Base-by-base conservation (phyloP, 2,888 invertebrate species). In the Salticus scenicus region DNA sequence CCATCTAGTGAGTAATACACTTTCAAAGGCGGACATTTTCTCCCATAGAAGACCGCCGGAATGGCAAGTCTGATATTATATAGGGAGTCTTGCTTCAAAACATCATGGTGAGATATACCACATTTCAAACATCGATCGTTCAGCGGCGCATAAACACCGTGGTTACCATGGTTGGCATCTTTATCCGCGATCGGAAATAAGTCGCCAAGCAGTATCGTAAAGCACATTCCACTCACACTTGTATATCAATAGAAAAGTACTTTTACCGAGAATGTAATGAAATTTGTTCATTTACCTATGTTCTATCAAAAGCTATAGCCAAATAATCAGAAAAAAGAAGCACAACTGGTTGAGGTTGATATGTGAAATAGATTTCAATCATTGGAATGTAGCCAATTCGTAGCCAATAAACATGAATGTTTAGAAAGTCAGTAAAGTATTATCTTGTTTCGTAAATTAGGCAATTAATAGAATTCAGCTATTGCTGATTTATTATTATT, bases 321-420 rank as follows among this genome's bases (percentile, higher is more conserved):
- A 63, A 63, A 24, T 63, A 63, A 63, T 27, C 63, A 63, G 63
- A 14, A 63, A 24, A 47, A 63, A 57, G 57, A 63, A 63, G 27
- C 63, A 63, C 27, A 63, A 14, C 24, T 27, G 7, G 63, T 14
- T 63, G 2, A 63, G 8, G 24, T 7, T 14, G 4, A 63, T 63
- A 63, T n/a, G n/a, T 4, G 28, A 63, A 63, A 4, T 63, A 8
- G 4, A 5, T 63, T 27, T 24, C 63, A 20, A 24, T 63, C 63
- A 28, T 63, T 63, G 20, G 63, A 63, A 63, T 63, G 63, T 63
- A 63, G n/a, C n/a, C n/a, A n/a, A n/a, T n/a, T n/a, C n/a, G n/a
- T n/a, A n/a, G 28, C 27, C 63, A 63, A 63, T 28, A 27, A 63
- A 5, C 28, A 63, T 27, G 27, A 63, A 27, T 63, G 63, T 63